Percentiles rank a stretch among this genome's conserved stretches.
Conservation (phyloP, 2,888 invertebrate species). For the Capitulum mitella region DNA sequence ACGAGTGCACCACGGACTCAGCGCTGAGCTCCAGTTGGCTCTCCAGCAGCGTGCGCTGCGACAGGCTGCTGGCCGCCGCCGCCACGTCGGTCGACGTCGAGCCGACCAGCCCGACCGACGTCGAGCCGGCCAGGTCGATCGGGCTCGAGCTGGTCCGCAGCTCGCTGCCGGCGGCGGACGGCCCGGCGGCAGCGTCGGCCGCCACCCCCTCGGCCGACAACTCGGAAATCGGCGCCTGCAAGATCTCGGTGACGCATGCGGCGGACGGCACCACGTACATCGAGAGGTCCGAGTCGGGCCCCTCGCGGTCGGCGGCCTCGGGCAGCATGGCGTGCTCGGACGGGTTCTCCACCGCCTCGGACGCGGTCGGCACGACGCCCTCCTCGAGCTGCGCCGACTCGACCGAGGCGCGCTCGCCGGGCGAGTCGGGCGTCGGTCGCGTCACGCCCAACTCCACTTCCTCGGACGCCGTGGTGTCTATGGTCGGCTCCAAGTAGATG, state of each 20-base stretch:
- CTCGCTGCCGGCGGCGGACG: not conserved
- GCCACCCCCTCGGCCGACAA: not conserved
- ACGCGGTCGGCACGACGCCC: not conserved
- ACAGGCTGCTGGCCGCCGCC: not conserved
- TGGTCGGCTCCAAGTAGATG: not conserved
- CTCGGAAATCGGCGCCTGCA: not conserved
- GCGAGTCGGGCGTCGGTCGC: not conserved
- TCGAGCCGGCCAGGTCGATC: no score
- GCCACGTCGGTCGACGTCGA: no score
- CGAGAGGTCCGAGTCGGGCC: not conserved
- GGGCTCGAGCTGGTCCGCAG: no score
- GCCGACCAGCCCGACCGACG: no score
- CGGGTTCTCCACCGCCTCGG: not conserved
- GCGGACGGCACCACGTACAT: not conserved
- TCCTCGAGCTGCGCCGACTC: not conserved
- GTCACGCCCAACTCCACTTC: not conserved
- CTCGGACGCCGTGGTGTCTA: not conserved
- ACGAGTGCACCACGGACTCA: not conserved
- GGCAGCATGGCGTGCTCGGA: not conserved
- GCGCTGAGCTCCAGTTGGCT: not conserved
- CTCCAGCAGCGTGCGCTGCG: not conserved
- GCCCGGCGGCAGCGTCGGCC: not conserved
- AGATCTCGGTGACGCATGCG: not conserved
- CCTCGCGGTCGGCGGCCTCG: not conserved
- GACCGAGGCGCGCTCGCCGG: not conserved